Base-by-base conservation (phyloP, 1,140 invertebrate genomes). In the Lordiphosa clarofinis region DNA sequence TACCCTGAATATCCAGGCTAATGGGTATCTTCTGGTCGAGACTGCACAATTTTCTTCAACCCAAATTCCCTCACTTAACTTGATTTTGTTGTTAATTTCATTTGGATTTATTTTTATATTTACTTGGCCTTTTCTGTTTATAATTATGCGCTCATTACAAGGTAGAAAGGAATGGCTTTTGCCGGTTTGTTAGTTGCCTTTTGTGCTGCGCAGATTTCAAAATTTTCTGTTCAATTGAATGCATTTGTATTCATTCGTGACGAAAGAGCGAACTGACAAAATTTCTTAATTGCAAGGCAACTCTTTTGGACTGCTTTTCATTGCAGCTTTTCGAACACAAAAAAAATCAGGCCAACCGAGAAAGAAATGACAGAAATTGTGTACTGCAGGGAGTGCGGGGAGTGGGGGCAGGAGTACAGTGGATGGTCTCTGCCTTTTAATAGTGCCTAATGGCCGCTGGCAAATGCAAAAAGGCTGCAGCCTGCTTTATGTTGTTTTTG, bases 261-360 rank as follows among this genome's bases (percentile, higher is more conserved):
- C 64, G 59, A 72, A 19, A 40, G 19, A 36, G 56, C 62, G 52
- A 55, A 81, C 75, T 81, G 76, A 81, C 76, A 76, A 82, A 82
- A 31, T 82, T 73, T 82, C 76, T 82, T 82, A 82, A 82, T 82
- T 82, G 76, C 76, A 58, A 68, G 62, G 69, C 71, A 47, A 66
- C 64, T 58, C 43, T 67, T 67, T 58, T 40, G 63, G 63, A 67
- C 59, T 59, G 62, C 59, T 72, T 82, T 84, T 69, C 73, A 76
- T 72, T 59, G 36, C 19, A 36, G 7, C 19, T n/a, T 35, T 36
- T 62, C 60, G 42, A 65, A 65, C 61, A 63, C 65, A 66, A 56
- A 39, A 66, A 65, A 46, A 61, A 50, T 42, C 35, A 36, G 39
- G 49, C 8, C 39, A 40, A 33, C 24, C 37, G 4, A 24, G 52